Base-by-base conservation (phyloP, 1,140 invertebrate species). In the Leptestheria dahalacensis region DNA sequence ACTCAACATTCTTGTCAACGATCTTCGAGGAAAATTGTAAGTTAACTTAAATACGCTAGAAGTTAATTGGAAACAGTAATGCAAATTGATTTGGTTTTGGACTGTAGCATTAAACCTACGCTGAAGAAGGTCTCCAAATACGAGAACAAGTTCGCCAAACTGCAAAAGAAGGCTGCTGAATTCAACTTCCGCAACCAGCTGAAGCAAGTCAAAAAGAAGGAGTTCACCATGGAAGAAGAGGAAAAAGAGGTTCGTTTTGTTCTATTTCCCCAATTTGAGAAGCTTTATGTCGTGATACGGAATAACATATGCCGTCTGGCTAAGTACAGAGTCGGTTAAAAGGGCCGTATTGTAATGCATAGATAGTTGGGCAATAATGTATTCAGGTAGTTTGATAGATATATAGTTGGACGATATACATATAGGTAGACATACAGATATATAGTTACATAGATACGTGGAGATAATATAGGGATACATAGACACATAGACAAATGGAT, bases 61-160 rank as follows among this genome's bases (percentile, higher is more conserved):
- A 54, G 10, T 20, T 24, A 26, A 25, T 6, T 28, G 54, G 12
- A 48, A 21, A 48, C 24, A 10, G 3, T 28, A 15, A 41, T 33
- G 10, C 15, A 41, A 6, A 6, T 41, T 41, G 33, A 41, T 15
- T 41, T 6, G 15, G 6, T 41, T 15, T 41, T 41, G 15, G 6
- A 9, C 33, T 9, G 6, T 41, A 68, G 64, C 82, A 87, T 98
- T 73, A 99, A 99, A 78, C 96, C 96, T 70, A 89, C 95, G 64
- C 77, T 99, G 72, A 97, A 97, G 79, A 99, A 99, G 81, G 94
- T 99, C 54, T 97, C 95, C 75, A 98, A 98, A 82, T 98, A 97
- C 78, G 95, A 98, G 78, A 95, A 95, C 82, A 98, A 98, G 82
- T 94, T 95, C 77, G 89, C 89, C 73, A 94, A 93, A 75, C 82